Conservation (phyloP, 1,140 invertebrate genomes). For the Palaemon carinicauda region DNA sequence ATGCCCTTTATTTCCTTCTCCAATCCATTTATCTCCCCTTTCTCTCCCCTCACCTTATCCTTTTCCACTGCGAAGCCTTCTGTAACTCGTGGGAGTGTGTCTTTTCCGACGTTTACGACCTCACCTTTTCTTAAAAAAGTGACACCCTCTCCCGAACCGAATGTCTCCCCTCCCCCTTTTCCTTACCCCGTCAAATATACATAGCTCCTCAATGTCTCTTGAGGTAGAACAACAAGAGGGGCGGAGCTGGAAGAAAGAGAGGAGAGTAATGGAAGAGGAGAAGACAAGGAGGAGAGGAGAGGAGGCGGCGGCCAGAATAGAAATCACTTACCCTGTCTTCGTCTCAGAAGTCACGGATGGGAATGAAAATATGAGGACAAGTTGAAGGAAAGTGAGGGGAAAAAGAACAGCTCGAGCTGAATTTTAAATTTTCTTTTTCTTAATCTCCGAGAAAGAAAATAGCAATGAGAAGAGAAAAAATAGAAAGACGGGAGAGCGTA, state of each 20-base stretch:
- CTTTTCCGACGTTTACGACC: no score
- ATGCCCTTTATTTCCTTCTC: neutral
- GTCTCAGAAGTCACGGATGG: no score
- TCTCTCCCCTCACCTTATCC: neutral
- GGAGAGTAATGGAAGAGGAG: neutral
- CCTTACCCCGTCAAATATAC: neutral
- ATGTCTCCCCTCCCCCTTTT: neutral
- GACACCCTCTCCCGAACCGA: neutral
- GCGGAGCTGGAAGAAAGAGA: neutral
- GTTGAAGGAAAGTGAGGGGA: neutral
- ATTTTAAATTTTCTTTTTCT: no score
- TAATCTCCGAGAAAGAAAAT: neutral
- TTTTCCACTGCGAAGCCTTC: neutral
- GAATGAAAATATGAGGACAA: neutral
- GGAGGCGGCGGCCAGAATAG: neutral
- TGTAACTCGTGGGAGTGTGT: no score
- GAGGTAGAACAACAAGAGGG: neutral
- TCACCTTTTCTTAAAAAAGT: neutral
- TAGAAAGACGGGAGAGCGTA: no score
- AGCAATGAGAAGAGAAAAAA: neutral
- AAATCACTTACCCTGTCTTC: no score
- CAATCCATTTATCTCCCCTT: neutral
- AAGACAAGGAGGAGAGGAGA: neutral
- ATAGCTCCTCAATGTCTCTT: neutral
- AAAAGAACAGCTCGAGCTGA: neutral